phyloP scores from a whole-genome alignment of 2,888 invertebrate species.

The Andrena flavipes region DNA sequence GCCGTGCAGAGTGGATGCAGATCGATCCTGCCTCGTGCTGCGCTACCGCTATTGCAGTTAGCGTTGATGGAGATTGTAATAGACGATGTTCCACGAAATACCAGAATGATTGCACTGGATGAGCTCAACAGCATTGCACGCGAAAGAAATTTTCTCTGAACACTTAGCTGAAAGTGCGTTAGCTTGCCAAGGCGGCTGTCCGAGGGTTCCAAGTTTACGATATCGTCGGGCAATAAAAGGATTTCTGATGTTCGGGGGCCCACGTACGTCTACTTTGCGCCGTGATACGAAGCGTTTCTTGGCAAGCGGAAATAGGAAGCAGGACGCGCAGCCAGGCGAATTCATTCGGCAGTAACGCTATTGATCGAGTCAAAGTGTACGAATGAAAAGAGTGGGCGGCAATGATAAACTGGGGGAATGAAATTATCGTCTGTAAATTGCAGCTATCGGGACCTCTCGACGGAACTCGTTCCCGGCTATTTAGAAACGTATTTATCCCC shows the following conservation, averaged over 20 bases:
- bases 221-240: neutral
- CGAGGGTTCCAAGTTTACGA: neutral
- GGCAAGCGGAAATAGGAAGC: neutral
- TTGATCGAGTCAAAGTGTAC: neutral
- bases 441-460: constrained; percentile 10
- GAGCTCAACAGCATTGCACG: too few species aligned
- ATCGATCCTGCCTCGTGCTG: neutral
- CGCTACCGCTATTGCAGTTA: neutral
- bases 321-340: neutral
- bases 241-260: neutral
- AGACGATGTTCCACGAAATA: too few species aligned
- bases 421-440: constrained; percentile 41
- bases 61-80: too few species aligned
- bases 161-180: neutral
- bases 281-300: neutral
- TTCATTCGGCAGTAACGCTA: constrained; percentile 7
- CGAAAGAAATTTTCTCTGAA: too few species aligned
- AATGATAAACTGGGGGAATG: constrained; percentile 17
- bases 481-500: constrained; percentile 27
- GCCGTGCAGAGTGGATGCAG: neutral
- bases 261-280: neutral
- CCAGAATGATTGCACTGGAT: too few species aligned
- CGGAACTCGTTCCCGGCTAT: constrained; percentile 1
- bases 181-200: neutral
- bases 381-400: neutral